These are phyloP conservation scores for Sericinus montela DNA, from an alignment of 2,888 invertebrate genomes.

Conservation along the genomic window DNA sequence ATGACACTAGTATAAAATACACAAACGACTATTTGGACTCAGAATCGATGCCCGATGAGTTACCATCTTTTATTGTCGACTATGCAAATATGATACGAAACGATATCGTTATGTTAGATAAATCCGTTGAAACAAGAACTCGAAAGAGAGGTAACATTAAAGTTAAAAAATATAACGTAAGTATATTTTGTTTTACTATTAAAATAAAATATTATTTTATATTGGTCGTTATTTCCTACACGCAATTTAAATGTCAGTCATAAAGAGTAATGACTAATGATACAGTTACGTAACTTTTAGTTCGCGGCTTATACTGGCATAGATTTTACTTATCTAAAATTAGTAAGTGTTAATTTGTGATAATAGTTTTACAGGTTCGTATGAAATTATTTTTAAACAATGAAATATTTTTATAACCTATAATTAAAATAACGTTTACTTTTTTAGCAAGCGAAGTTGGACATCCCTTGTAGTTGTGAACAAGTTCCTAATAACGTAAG, in stretches of 20 bases:
- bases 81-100: slow-evolving; percentile 67
- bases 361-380: too few species aligned
- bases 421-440: too few species aligned
- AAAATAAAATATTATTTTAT: too few species aligned
- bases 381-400: too few species aligned
- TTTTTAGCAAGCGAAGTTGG: slow-evolving; percentile 46
- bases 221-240: too few species aligned
- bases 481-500: slow-evolving; percentile 23
- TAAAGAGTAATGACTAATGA: too few species aligned
- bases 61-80: slow-evolving; percentile 59
- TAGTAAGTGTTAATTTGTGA: too few species aligned
- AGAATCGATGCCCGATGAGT: slow-evolving; percentile 44
- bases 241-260: too few species aligned
- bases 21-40: slow-evolving; percentile 36
- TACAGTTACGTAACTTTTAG: too few species aligned
- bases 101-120: slow-evolving; percentile 60
- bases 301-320: too few species aligned
- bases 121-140: slow-evolving; percentile 64
- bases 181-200: slow-evolving; percentile 22
- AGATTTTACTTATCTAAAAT: too few species aligned
- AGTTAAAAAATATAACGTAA: slow-evolving; percentile 49
- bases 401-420: too few species aligned
- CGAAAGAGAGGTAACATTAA: slow-evolving; percentile 61
- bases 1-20: slow-evolving; percentile 38
- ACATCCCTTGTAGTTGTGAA: slow-evolving; percentile 42